Evolutionary conservation across 2,888 invertebrate genomes (phyloP).

Genomic region (Hofmannophila pseudospretella): DNA sequence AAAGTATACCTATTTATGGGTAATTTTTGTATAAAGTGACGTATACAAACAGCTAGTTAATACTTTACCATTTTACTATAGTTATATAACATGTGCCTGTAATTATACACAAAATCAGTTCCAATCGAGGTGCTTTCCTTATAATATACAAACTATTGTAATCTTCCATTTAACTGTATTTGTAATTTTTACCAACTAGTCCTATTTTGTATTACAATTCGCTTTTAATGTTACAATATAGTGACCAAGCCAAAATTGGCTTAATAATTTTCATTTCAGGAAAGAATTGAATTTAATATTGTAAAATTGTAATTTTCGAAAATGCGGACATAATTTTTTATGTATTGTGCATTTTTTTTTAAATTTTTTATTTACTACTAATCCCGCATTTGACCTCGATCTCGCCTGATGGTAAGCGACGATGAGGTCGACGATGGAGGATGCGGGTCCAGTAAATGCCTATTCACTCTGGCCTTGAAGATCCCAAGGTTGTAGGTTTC

Average conservation of each 20-base stretch:
- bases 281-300: not conserved
- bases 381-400: too few relatives aligned
- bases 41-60: constrained; percentile 10
- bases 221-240: not conserved
- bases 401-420: too few relatives aligned
- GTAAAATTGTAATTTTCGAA: too few relatives aligned
- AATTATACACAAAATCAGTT: constrained; percentile 31
- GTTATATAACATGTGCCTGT: constrained; percentile 54
- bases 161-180: constrained; percentile 45
- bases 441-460: too few relatives aligned
- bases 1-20: too few relatives aligned
- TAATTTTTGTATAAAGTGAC: not conserved
- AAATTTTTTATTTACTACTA: too few relatives aligned
- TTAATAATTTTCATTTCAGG: not conserved
- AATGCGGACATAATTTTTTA: too few relatives aligned
- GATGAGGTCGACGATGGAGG: too few relatives aligned
- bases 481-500: too few relatives aligned
- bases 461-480: too few relatives aligned
- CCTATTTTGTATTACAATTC: constrained; percentile 30
- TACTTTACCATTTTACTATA: constrained; percentile 15
- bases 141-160: constrained; percentile 9
- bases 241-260: too few relatives aligned
- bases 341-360: too few relatives aligned
- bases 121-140: constrained; percentile 49
- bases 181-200: constrained; percentile 50